Base-by-base conservation (phyloP, 2,113 vertebrate genomes). In the Ammodytes marinus region DNA sequence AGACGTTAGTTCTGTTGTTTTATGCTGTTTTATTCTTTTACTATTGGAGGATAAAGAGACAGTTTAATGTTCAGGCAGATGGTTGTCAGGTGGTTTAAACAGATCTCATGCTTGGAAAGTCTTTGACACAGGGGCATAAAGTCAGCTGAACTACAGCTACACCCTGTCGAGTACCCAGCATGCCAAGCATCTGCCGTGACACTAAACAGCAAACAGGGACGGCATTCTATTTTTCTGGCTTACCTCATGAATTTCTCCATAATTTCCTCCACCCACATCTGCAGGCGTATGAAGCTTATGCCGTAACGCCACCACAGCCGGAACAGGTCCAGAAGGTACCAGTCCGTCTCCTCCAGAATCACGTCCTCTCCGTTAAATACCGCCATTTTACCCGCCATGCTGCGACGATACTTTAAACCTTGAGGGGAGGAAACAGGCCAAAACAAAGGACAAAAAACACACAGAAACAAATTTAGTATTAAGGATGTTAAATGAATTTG, bases 171-270 rank as follows among this genome's bases (percentile, higher is more conserved):
- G 10, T 0, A 40, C 11, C 58, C 58, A 69, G 55, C 43, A 76
- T 59, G 45, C 77, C 54, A 83, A 55, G 3, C 15, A 61, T 42
- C n/a, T 58, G 15, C 35, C 4, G 55, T 19, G n/a, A 70, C 13
- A 80, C 42, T 12, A 63, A 52, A 67, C 27, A 35, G 17, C 40
- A 68, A 80, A 76, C 11, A n/a, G 8, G 15, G 27, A 27, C 27
- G 27, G 17, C 42, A 57, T 57, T n/a, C 27, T 13, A 37, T 37
- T 49, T 53, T 43, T 57, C 59, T 43, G 4, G 11, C 87, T 94
- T 90, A 98, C 98, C 98, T 98, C 97, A 99, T 98, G 92, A 99
- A 99, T 89, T 99, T 99, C 92, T 99, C 98, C 97, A 99, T 97
- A 88, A 98, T 97, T 91, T 99, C 98, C 89, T 99, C 98, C 88